These are phyloP conservation scores for Trissoscelio sp. DNA, from an alignment of 2,888 invertebrate species.

Conservation along the genomic window DNA sequence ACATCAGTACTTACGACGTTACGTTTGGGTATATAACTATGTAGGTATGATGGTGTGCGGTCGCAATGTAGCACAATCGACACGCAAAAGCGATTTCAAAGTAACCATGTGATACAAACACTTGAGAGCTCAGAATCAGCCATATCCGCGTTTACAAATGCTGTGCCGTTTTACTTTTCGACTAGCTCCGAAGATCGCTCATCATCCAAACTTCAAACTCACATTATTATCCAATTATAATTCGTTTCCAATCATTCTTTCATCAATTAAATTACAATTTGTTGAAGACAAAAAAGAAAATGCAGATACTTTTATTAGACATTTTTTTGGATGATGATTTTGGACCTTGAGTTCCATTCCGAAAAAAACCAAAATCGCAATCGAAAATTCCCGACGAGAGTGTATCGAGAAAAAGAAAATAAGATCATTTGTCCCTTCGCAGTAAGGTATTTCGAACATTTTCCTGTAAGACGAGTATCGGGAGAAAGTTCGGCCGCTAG, in stretches of 20 bases:
- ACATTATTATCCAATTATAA: too few species aligned
- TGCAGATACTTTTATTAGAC: too few species aligned
- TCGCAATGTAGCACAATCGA: conserved; percentile 62
- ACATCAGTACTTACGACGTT: conserved; percentile 62
- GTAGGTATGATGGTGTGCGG: conserved; percentile 54
- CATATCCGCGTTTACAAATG: conserved; percentile 53
- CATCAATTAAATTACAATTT: too few species aligned
- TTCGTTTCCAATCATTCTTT: too few species aligned
- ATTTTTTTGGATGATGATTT: too few species aligned
- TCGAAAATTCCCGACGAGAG: conserved; percentile 48
- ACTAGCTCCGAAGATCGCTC: conserved; percentile 21
- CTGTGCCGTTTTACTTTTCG: conserved; percentile 52
- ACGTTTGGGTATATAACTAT: conserved; percentile 50
- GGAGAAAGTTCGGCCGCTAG: background rate
- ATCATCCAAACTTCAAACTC: too few species aligned
- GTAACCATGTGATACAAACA: conserved; percentile 57
- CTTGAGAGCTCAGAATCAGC: conserved; percentile 60
- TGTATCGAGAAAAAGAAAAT: conserved; percentile 13
- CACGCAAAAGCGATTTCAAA: conserved; percentile 55
- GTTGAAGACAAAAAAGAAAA: too few species aligned
- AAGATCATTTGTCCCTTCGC: conserved; percentile 30
- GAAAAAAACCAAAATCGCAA: conserved; percentile 54
- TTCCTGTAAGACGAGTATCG: conserved; percentile 20
- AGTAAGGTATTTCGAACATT: conserved; percentile 59
- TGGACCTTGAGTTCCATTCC: too few species aligned